Evolutionary conservation across 2,113 vertebrate species (phyloP), one percentile per base, ranked within the genome.

Genomic region (Sialia sialis): DNA sequence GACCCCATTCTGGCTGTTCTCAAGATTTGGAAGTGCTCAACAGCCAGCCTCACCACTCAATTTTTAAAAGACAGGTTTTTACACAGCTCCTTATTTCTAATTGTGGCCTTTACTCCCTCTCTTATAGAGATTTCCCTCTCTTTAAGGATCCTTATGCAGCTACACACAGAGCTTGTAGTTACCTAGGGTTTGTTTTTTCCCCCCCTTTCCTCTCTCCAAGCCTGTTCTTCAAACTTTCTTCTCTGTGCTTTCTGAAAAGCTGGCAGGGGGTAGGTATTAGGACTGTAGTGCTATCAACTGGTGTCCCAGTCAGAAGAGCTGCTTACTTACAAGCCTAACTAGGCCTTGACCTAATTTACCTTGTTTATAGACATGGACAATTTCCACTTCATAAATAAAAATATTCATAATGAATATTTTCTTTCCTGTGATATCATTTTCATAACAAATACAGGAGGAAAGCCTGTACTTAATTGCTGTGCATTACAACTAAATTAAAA

Each of bases 161-260:
- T 36, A 39, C 11, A 74, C 16, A 38, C 2, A 20, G 1, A 38
- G 19, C 34, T 70, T 62, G 58, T 9, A 49, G 29, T 36, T 25
- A 69, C 16, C 14, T 7, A 22, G 16, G 6, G 10, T 0, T 7
- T 21, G 9, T 11, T 46, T 46, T 10, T 7, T 22, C 34, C 4
- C 0, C 5, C 7, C 19, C 4, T 52, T 26, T 20, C 18, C 18
- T 10, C 7, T 26, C 48, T 36, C 14, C 3, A 9, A 49, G 4
- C 12, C 30, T 2, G 7, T 49, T 49, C 60, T 41, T 27, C 52
- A 79, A 41, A 20, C 22, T 68, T 70, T 38, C 11, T 48, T 21
- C 46, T 49, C 44, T 9, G 3, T 25, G 6, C 36, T 73, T 64
- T 66, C 20, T 26, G 86, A 48, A 83, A 79, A 59, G 13, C 29